Base-by-base conservation (phyloP, 2,113 vertebrate species). In the Aegotheles bennettii region DNA sequence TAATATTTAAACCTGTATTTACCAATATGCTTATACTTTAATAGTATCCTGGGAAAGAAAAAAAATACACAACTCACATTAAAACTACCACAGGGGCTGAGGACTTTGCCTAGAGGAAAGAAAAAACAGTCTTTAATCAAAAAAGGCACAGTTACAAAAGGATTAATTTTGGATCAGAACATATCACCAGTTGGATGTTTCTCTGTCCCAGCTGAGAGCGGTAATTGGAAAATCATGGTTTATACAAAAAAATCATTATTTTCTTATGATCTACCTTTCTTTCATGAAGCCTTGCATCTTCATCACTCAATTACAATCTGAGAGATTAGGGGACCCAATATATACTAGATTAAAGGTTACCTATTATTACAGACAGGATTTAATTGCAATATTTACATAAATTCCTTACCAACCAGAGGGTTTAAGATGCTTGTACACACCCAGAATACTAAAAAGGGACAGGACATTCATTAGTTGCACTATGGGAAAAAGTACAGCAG, bases 191-290 rank as follows among this genome's bases (percentile, higher is more conserved):
- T 94, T 85, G 95, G 90, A 95, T 67, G 51, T 69, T 74, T 91
- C 91, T 95, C 93, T 94, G 38, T 97, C 91, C 95, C 93, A 96
- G 85, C 95, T 96, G 95, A 96, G 95, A 96, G 53, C 1, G 89
- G 70, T 97, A 97, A 97, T 98, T 97, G 96, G 96, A 97, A 98
- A 97, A 97, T 96, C 91, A 96, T 45, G 67, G 88, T 95, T 95
- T 93, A 96, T 90, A 95, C 29, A 79, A 59, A 93, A 78, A 93
- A 77, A 84, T 76, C 31, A 96, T 96, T 97, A 96, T 94, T 91
- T 94, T 73, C 96, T 79, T 93, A 63, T 97, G 92, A 97, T 97
- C 80, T 95, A 38, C 57, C 43, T 88, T 87, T 87, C 78, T 96
- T 97, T 94, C 74, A 89, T 77, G 63, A 95, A 95, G 70, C 43